Evolutionary conservation across 2,888 invertebrate species (phyloP).

Genomic region (Cosmorhoe ocellata): DNA sequence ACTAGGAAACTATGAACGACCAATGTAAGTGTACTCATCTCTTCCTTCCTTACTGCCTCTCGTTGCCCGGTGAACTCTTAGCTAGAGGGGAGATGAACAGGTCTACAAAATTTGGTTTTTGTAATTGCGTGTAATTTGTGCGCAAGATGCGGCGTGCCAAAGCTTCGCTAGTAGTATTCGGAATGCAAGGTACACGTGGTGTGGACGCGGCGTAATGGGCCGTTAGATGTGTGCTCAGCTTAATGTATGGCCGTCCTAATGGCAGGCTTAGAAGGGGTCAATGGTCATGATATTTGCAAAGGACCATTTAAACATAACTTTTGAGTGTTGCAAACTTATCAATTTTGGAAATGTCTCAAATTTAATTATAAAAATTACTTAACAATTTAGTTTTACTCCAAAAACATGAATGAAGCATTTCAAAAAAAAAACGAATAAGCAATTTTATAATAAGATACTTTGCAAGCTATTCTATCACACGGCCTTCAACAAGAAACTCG

Average conservation of each 20-base stretch:
- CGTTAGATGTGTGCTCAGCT: constrained; percentile 22
- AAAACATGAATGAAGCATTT: too few species aligned
- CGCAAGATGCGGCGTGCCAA: constrained; percentile 53
- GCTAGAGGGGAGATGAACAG: constrained; percentile 28
- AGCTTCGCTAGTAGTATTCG: constrained; percentile 53
- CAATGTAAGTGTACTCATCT: constrained; percentile 48
- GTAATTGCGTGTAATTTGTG: constrained; percentile 56
- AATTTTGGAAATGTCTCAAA: background rate
- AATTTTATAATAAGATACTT: background rate
- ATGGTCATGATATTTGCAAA: constrained; percentile 17
- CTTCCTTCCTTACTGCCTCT: constrained; percentile 29
- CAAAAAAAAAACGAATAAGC: too few species aligned
- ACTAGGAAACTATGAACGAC: constrained; percentile 55
- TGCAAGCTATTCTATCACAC: background rate
- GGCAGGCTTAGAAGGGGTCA: constrained; percentile 23
- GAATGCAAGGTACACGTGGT: constrained; percentile 23
- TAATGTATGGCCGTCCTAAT: constrained; percentile 31
- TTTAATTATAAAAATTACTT: too few species aligned
- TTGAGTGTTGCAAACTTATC: constrained; percentile 1
- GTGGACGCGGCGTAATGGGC: constrained; percentile 23
- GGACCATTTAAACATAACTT: constrained; percentile 19
- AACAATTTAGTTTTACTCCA: too few species aligned
- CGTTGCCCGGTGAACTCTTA: constrained; percentile 27
- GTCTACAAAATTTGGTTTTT: constrained; percentile 37
- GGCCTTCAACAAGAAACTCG: background rate